Evolutionary conservation across 2,888 invertebrate genomes (phyloP).

Genomic region (Stenchaetothrips biformis): DNA sequence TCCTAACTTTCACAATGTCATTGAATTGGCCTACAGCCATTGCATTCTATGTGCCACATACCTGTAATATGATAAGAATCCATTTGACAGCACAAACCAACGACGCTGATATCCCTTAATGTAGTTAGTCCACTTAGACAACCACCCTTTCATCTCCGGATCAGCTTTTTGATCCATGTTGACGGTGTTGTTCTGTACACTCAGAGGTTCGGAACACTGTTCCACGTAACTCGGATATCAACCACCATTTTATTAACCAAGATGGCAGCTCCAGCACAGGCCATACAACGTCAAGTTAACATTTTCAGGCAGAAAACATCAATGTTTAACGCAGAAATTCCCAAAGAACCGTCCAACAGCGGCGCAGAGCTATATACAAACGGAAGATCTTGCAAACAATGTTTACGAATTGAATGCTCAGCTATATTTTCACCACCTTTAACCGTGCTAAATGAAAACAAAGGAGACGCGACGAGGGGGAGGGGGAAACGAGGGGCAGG

Average conservation of each 20-base stretch:
- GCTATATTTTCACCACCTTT: conserved; percentile 2
- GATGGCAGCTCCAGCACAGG: conserved; percentile 7
- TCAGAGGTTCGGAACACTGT: conserved; percentile 18
- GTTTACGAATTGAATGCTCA: conserved; percentile 14
- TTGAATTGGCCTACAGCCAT: background rate
- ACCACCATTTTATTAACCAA: conserved; percentile 24
- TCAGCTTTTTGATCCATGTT: conserved; percentile 49
- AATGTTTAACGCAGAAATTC: background rate
- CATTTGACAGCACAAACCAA: conserved; percentile 98
- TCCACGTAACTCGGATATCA: conserved; percentile 15
- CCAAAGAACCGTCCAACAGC: background rate
- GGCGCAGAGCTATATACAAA: background rate
- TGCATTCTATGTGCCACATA: conserved; percentile 46
- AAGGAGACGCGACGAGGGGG: background rate
- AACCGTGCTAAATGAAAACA: conserved; percentile 15
- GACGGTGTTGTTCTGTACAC: background rate
- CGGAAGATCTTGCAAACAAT: background rate
- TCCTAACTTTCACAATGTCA: conserved; percentile 19
- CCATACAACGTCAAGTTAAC: background rate
- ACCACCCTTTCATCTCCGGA: conserved; percentile 88
- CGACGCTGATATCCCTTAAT: conserved; percentile 96
- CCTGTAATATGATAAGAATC: conserved; percentile 93
- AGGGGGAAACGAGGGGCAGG: background rate
- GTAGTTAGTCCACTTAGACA: conserved; percentile 99
- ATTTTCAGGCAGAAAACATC: background rate